Evolutionary conservation across 2,888 invertebrate genomes (phyloP).

Genomic region (Tubulanus polymorphus): DNA sequence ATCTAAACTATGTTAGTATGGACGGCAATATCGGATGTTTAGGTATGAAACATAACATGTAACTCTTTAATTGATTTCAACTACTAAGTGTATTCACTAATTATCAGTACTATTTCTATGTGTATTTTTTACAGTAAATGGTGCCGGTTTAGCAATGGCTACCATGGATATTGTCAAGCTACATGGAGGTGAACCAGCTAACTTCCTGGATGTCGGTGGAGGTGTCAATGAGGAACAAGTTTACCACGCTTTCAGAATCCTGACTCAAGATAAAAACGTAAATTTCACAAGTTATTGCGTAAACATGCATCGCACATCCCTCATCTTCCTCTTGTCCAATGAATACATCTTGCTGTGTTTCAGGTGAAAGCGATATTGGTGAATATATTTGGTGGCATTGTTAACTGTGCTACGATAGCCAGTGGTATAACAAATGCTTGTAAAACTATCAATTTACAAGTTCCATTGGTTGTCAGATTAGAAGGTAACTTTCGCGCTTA

Average conservation of each 20-base stretch:
- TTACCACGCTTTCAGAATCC: conserved; percentile 82
- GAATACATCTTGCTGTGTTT: too few species aligned
- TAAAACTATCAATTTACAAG: conserved; percentile 70
- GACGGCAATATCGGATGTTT: conserved; percentile 94
- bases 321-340: too few species aligned
- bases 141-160: conserved; percentile 99
- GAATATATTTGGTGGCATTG: conserved; percentile 99
- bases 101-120: too few species aligned
- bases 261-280: conserved; percentile 66
- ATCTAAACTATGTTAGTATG: conserved; percentile 94
- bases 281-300: too few species aligned
- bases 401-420: conserved; percentile 95
- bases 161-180: conserved; percentile 99
- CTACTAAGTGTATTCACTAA: too few species aligned
- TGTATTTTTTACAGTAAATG: conserved; percentile 78
- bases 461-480: conserved; percentile 88
- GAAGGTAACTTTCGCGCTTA: conserved; percentile 66
- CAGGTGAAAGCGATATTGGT: conserved; percentile 89
- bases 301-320: too few species aligned
- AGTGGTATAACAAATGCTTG: conserved; percentile 90
- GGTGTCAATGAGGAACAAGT: conserved; percentile 93
- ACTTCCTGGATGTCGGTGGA: conserved; percentile 97
- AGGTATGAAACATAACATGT: conserved; percentile 53
- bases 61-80: not conserved
- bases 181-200: conserved; percentile 94